Percentiles rank a stretch among this genome's conserved stretches.
Evolutionary conservation across 2,888 invertebrate species (phyloP).

Genomic region (Mythimna pallens): DNA sequence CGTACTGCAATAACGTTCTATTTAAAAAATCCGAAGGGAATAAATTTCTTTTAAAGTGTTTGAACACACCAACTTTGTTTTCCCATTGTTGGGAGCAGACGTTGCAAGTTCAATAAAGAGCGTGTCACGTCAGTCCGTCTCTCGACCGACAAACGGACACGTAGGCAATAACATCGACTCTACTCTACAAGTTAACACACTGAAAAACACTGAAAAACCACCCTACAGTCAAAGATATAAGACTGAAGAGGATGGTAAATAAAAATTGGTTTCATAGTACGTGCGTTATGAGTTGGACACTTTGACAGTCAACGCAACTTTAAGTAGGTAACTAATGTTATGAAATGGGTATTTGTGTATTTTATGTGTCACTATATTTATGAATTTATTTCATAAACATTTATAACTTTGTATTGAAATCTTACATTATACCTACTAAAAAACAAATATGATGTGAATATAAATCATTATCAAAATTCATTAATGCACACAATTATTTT

Average conservation of each 20-base stretch:
- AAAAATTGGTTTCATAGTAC: conserved; percentile 66
- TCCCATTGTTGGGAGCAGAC: conserved; percentile 59
- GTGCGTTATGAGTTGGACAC: conserved; percentile 84
- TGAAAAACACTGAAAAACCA: conserved; percentile 46
- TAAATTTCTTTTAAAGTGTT: conserved; percentile 45
- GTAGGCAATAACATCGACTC: conserved; percentile 78
- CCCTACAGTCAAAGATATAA: conserved; percentile 42
- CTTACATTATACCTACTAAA: no score
- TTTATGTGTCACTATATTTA: conserved; percentile 55
- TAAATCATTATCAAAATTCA: no score
- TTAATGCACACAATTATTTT: conserved; percentile 5
- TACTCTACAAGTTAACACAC: conserved; percentile 60
- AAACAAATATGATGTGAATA: no score
- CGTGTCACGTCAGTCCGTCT: conserved; percentile 72
- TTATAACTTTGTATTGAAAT: no score
- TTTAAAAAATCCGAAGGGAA: not conserved
- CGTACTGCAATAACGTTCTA: conserved; percentile 30
- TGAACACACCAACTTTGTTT: conserved; percentile 48
- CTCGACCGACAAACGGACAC: conserved; percentile 74
- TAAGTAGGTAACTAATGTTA: conserved; percentile 77
- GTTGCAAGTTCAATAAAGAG: conserved; percentile 78
- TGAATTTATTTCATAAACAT: not conserved
- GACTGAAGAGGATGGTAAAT: conserved; percentile 37
- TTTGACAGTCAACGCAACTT: conserved; percentile 80
- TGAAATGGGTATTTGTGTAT: conserved; percentile 74